These are phyloP conservation scores for Numenius arquata DNA, from an alignment of 2,113 vertebrate genomes.

Conservation along the genomic window DNA sequence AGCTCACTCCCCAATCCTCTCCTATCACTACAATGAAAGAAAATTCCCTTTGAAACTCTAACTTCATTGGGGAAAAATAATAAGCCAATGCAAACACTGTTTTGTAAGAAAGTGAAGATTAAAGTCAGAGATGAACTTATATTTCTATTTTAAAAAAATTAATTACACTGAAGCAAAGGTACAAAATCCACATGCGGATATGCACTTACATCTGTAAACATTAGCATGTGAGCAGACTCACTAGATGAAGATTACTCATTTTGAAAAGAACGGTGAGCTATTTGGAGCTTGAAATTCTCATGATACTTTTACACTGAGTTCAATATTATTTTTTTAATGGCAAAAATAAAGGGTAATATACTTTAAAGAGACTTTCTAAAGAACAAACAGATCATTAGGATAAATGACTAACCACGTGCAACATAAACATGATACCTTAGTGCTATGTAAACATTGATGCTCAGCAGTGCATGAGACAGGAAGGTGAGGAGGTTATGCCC, in stretches of 20 bases:
- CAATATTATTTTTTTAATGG: neutral
- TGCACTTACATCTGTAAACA: neutral
- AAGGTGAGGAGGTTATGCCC: neutral
- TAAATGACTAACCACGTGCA: neutral
- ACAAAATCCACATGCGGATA: neutral
- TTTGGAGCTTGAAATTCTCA: constrained; percentile 2
- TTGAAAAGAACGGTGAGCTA: neutral
- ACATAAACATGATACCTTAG: neutral
- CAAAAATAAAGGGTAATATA: neutral
- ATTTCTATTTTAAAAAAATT: neutral
- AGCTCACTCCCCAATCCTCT: neutral
- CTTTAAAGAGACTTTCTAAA: neutral
- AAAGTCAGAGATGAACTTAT: neutral
- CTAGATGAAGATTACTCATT: neutral
- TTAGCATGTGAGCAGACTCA: neutral
- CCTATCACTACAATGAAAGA: neutral
- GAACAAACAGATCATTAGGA: neutral
- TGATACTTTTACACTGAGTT: neutral
- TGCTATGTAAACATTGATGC: neutral
- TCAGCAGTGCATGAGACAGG: neutral
- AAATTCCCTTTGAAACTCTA: neutral
- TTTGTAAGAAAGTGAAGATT: neutral
- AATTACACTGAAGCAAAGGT: neutral
- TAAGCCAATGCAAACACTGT: neutral
- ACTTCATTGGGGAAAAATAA: accelerated